Evolutionary conservation across 2,797 vertebrate species (phyloP).

Genomic region (Geotrypetes seraphini): DNA sequence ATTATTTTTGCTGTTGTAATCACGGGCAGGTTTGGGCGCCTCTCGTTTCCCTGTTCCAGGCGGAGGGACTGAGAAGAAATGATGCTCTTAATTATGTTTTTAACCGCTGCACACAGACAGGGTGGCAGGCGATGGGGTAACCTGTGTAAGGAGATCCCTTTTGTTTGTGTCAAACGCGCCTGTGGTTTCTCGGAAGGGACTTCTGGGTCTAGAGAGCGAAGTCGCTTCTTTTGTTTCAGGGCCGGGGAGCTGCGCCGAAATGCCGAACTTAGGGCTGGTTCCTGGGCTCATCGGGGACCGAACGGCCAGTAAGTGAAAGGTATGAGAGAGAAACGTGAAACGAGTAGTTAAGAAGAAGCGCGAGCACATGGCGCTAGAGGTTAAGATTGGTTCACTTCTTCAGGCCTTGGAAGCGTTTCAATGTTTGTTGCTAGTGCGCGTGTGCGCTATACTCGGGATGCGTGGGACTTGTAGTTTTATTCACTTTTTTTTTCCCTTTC

Average conservation of each 20-base stretch:
- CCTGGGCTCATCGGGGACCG: neutral
- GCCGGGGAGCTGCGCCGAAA: no score
- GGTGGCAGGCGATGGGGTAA: no score
- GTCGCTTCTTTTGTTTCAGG: neutral
- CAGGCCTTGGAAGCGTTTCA: slow-evolving; percentile 16
- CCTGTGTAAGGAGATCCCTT: neutral
- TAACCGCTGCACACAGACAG: no score
- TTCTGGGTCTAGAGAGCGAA: slow-evolving; percentile 2
- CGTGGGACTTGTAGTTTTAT: slow-evolving; percentile 26
- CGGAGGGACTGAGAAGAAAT: no score
- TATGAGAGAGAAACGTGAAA: neutral
- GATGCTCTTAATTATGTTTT: no score
- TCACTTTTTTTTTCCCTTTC: neutral
- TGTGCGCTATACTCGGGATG: slow-evolving; percentile 20
- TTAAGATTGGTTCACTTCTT: neutral
- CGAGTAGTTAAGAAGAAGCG: neutral
- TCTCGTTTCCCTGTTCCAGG: no score
- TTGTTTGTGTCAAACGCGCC: no score
- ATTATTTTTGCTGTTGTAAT: no score
- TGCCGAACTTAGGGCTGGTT: no score
- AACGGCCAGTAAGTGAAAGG: neutral
- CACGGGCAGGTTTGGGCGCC: no score
- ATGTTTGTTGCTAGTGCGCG: slow-evolving; percentile 18
- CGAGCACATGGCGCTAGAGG: slow-evolving; percentile 20
- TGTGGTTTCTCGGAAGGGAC: neutral